These are phyloP conservation scores for Gallirallus australis DNA, from an alignment of 2,797 vertebrate genomes.

Conservation along the genomic window DNA sequence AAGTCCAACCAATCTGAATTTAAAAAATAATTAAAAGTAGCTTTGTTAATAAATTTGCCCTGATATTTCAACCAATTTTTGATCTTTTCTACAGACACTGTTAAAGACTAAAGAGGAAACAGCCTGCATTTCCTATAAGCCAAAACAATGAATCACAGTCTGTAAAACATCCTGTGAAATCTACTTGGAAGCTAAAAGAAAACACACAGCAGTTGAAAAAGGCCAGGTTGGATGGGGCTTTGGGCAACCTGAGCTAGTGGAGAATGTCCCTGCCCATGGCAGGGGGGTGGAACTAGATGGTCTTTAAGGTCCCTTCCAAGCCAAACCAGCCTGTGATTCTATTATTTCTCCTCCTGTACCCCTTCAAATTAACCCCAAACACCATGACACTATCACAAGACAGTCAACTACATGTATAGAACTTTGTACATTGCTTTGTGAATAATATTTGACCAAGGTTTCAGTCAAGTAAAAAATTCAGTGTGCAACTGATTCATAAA, in stretches of 20 bases:
- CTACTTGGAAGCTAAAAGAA: background rate
- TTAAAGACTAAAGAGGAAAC: conserved; percentile 21
- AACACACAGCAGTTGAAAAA: background rate
- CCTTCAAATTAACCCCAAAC: background rate
- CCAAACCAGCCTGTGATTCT: too few species aligned
- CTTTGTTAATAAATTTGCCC: background rate
- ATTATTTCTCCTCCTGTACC: background rate
- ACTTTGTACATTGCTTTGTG: background rate
- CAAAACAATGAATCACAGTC: conserved; percentile 10
- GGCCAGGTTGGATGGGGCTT: too few species aligned
- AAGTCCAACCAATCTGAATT: background rate
- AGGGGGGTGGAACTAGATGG: too few species aligned
- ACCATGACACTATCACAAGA: background rate
- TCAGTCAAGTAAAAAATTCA: background rate
- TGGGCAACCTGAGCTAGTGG: too few species aligned
- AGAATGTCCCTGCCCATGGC: too few species aligned
- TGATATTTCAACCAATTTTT: background rate
- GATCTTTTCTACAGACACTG: background rate
- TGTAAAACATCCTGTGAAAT: conserved; percentile 39
- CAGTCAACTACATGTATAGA: background rate
- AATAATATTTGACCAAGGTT: background rate
- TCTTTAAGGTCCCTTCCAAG: too few species aligned
- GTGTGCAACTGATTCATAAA: background rate
- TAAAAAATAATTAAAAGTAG: background rate
- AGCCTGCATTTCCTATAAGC: background rate